These are phyloP conservation scores for Piscicola geometra DNA, from an alignment of 2,888 invertebrate species.

Conservation along the genomic window DNA sequence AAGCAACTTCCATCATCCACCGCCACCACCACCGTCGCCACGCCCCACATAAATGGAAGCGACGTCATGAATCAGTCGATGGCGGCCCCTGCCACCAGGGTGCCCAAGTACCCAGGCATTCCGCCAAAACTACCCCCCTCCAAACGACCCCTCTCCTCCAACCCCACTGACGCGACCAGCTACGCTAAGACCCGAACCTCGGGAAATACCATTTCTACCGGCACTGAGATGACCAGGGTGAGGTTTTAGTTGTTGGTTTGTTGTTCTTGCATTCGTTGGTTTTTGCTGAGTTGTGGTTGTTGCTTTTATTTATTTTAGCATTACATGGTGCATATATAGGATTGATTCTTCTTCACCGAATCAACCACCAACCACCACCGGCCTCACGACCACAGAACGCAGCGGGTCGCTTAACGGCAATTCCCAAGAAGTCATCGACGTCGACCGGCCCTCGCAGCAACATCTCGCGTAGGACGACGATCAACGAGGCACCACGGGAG, in stretches of 20 bases:
- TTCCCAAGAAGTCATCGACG: constrained; percentile 30
- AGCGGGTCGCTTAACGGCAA: constrained; percentile 29
- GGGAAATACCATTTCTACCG: background rate
- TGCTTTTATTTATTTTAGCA: background rate
- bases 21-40: constrained; percentile 6
- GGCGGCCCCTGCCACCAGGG: constrained; percentile 9
- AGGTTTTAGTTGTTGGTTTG: background rate
- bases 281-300: no score
- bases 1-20: constrained; percentile 57
- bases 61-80: constrained; percentile 31
- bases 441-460: background rate
- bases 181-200: background rate
- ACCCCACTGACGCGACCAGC: constrained; percentile 14
- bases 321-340: background rate
- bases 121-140: background rate
- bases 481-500: constrained; percentile 16
- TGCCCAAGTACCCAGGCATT: constrained; percentile 10
- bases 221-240: constrained; percentile 12
- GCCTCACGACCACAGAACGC: constrained; percentile 14
- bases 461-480: constrained; percentile 30
- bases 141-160: constrained; percentile 26
- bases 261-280: no score
- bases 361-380: background rate
- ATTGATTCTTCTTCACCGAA: background rate
- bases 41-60: constrained; percentile 23